These are phyloP conservation scores for Scomber japonicus DNA, from an alignment of 2,113 vertebrate species.

Conservation along the genomic window DNA sequence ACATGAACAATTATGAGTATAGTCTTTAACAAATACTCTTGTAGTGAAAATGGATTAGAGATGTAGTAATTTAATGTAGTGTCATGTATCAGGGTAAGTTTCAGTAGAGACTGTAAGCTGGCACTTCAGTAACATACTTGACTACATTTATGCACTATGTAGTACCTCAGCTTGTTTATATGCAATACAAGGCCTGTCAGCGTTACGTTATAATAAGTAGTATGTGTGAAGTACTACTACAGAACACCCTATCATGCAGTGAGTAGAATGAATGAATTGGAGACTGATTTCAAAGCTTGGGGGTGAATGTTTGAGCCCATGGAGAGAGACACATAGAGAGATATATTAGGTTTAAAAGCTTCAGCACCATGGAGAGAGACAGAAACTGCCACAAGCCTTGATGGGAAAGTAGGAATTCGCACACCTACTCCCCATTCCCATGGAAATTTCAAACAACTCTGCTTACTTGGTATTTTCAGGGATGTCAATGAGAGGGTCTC, in stretches of 20 bases:
- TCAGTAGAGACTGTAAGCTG: background rate
- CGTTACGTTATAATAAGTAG: slow-evolving; percentile 9
- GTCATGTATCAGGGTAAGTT: background rate
- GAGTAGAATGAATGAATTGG: slow-evolving; percentile 16
- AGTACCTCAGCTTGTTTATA: background rate
- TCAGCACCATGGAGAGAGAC: slow-evolving; percentile 18
- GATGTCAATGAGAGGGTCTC: background rate
- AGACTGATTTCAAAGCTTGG: slow-evolving; percentile 25
- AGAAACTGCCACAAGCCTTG: slow-evolving; percentile 19
- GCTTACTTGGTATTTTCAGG: slow-evolving; percentile 11
- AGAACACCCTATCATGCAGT: slow-evolving; percentile 7
- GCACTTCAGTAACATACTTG: background rate
- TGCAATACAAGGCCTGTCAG: slow-evolving; percentile 3
- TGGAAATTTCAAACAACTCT: slow-evolving; percentile 36
- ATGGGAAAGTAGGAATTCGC: slow-evolving; percentile 19
- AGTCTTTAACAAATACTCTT: background rate
- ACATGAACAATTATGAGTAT: background rate
- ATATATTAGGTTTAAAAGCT: background rate
- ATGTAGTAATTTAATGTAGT: background rate
- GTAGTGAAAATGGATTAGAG: background rate
- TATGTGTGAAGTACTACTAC: slow-evolving; percentile 23
- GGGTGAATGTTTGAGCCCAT: slow-evolving; percentile 48
- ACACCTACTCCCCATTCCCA: slow-evolving; percentile 1
- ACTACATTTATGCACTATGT: background rate
- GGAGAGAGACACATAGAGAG: slow-evolving; percentile 41